Evolutionary conservation across 2,797 vertebrate species (phyloP).

Genomic region (Mormyrus proboscirostris): DNA sequence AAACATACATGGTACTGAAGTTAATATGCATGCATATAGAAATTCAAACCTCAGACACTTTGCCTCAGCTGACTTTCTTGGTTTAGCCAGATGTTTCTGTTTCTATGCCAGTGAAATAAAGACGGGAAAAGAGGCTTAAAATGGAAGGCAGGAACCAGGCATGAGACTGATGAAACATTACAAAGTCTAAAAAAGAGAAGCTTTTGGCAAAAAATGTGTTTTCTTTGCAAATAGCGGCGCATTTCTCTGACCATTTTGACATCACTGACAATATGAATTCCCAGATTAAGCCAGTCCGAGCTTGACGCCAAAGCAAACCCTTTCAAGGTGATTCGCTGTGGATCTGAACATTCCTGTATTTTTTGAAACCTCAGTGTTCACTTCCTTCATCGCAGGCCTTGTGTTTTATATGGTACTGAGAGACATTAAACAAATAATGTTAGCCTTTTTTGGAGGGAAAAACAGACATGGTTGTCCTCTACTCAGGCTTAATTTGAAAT

Average conservation of each 20-base stretch:
- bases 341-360: background rate
- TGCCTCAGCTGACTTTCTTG: background rate
- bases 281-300: background rate
- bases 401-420: background rate
- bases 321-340: constrained; percentile 5
- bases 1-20: background rate
- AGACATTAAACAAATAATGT: background rate
- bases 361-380: background rate
- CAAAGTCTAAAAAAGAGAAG: constrained; percentile 27
- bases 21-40: background rate
- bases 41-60: background rate
- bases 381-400: background rate
- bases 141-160: constrained; percentile 16
- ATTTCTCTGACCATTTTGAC: constrained; percentile 19
- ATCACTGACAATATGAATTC: background rate
- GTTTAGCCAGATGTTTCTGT: background rate
- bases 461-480: background rate
- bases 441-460: background rate
- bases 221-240: background rate
- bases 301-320: background rate
- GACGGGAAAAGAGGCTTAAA: constrained; percentile 19
- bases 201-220: constrained; percentile 17
- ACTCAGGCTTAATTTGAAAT: background rate
- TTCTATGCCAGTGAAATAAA: constrained; percentile 9
- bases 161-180: constrained; percentile 19